Evolutionary conservation across 2,888 invertebrate genomes (phyloP).

Genomic region (Hesperia comma): DNA sequence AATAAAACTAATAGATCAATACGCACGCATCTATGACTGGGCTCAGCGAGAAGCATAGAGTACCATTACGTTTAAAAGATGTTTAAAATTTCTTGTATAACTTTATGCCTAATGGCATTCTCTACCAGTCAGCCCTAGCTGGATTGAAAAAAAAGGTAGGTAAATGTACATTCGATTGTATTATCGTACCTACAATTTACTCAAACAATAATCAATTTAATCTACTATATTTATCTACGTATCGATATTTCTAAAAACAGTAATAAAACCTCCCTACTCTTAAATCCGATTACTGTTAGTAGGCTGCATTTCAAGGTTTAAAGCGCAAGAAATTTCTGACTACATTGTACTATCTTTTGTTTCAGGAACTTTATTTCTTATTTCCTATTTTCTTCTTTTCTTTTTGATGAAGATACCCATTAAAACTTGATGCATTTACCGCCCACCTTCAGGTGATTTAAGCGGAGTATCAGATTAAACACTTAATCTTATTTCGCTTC

Average conservation of each 20-base stretch:
- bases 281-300: constrained; percentile 54
- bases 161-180: too few relatives aligned
- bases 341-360: constrained; percentile 41
- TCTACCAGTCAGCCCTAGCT: too few relatives aligned
- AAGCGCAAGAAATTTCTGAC: constrained; percentile 44
- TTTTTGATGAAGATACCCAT: not conserved
- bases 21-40: too few relatives aligned
- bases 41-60: too few relatives aligned
- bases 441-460: not conserved
- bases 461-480: not conserved
- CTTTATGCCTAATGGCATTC: too few relatives aligned
- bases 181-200: too few relatives aligned
- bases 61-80: too few relatives aligned
- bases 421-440: not conserved
- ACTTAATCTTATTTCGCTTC: not conserved
- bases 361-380: constrained; percentile 23
- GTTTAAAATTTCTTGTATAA: too few relatives aligned
- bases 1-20: too few relatives aligned
- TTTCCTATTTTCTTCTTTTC: constrained; percentile 4
- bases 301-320: constrained; percentile 52
- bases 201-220: too few relatives aligned
- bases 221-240: too few relatives aligned
- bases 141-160: too few relatives aligned
- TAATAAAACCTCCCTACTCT: constrained; percentile 44
- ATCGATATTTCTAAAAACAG: constrained; percentile 39